Base-by-base conservation (phyloP, 1,140 invertebrate species). In the Caenorhabditis brenneri region DNA sequence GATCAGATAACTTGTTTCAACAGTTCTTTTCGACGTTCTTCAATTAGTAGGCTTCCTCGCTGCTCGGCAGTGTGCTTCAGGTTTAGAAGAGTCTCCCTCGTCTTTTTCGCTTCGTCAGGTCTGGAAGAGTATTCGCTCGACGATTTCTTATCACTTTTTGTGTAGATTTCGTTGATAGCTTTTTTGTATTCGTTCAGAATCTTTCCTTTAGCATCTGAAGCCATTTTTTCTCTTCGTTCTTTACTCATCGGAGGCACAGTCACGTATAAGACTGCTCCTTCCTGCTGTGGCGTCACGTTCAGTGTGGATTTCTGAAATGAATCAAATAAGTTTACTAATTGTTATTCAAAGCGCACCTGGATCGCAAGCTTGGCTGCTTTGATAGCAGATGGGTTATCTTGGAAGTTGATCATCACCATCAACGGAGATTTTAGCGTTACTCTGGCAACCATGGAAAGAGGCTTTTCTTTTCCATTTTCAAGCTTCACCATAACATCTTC, bases 331-430 rank as follows among this genome's bases (percentile, higher is more conserved):
- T 27, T 15, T 31, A 27, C 15, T 15, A 49, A 19, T 49, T 24
- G 24, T n/a, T 7, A 39, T 5, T 42, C 58, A 22, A 39, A 49
- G 2, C 12, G 4, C 19, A 83, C 82, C 74, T 83, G 69, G 36
- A 83, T 65, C 10, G 88, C 89, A 12, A 86, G 15, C 51, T 81
- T 88, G 3, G 88, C 89, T 19, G 49, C 79, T 79, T 88, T 87
- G 36, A 89, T 89, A 1, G 85, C 88, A 29, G 65, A 65, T 22
- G 88, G 88, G 55, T 90, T 90, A 42, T 88, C 85, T 15, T 81
- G 49, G 39, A 90, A 88, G 51, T 89, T 89, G 39, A 89, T 85
- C 88, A 89, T 88, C 9, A 89, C 81, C 80, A 88, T 84, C 27
- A 88, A 79, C 3, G 88, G 80, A 48, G 36, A 88, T 79, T 89